These are phyloP conservation scores for Rhegmatorhina hoffmannsi DNA, from an alignment of 2,113 vertebrate species.

Conservation along the genomic window DNA sequence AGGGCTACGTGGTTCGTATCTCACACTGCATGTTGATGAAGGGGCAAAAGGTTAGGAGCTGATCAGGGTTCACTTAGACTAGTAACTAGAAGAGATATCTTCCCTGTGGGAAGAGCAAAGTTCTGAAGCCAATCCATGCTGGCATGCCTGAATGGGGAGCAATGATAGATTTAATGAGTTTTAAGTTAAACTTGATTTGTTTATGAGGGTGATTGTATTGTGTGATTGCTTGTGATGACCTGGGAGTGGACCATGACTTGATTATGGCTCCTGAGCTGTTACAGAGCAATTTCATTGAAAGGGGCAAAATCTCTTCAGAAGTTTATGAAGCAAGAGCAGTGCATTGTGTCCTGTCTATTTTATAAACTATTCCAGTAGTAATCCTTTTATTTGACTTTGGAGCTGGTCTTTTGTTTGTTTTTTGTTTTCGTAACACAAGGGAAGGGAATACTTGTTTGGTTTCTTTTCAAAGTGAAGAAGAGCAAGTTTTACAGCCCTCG, in stretches of 20 bases:
- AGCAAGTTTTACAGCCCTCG: background rate
- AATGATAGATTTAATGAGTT: background rate
- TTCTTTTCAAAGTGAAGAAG: background rate
- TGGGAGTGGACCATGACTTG: background rate
- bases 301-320: background rate
- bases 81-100: background rate
- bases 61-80: background rate
- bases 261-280: background rate
- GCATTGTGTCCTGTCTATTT: background rate
- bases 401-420: background rate
- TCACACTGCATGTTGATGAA: rapidly evolving
- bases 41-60: background rate
- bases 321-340: background rate
- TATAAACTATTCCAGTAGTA: background rate
- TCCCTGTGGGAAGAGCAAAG: background rate
- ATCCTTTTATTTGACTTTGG: background rate
- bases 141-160: background rate
- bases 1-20: background rate
- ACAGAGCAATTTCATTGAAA: background rate
- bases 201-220: background rate
- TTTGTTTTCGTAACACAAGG: background rate
- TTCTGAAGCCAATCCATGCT: background rate
- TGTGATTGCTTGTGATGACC: background rate
- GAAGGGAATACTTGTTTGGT: background rate
- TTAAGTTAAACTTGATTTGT: background rate